Conservation (phyloP, 2,797 vertebrate species). For the Muraenolepis orangiensis region DNA sequence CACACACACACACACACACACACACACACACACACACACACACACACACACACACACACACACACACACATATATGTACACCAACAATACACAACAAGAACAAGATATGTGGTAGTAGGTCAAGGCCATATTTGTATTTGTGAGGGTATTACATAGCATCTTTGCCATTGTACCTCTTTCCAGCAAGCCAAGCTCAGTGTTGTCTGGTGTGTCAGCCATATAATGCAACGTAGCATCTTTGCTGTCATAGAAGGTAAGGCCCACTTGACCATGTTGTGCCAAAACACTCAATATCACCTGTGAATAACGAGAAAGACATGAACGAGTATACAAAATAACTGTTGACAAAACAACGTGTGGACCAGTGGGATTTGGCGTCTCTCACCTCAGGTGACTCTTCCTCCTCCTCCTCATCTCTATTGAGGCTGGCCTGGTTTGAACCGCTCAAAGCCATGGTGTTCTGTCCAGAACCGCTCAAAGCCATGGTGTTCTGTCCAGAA, state of each 20-base stretch:
- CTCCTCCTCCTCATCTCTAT: constrained; percentile 60
- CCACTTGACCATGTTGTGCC: constrained; percentile 79
- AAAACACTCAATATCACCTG: constrained; percentile 84
- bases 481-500: constrained; percentile 9
- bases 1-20: background rate
- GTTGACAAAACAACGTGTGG: too few relatives aligned
- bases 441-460: constrained; percentile 35
- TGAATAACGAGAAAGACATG: background rate
- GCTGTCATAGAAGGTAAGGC: constrained; percentile 87
- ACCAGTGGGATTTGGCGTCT: background rate
- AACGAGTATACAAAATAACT: background rate
- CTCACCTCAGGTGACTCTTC: constrained; percentile 57
- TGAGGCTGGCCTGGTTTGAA: constrained; percentile 15
- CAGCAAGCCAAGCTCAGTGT: constrained; percentile 78
- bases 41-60: background rate
- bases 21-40: background rate
- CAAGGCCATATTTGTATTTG: background rate
- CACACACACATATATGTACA: background rate
- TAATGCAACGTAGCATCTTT: constrained; percentile 81
- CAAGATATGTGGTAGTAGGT: background rate
- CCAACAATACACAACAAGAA: background rate
- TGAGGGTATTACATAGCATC: background rate
- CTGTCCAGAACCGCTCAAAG: background rate
- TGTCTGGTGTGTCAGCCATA: constrained; percentile 85
- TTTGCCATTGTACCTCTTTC: constrained; percentile 71